Conservation (phyloP, 2,888 invertebrate species). For the Tetheella fluctuosa region DNA sequence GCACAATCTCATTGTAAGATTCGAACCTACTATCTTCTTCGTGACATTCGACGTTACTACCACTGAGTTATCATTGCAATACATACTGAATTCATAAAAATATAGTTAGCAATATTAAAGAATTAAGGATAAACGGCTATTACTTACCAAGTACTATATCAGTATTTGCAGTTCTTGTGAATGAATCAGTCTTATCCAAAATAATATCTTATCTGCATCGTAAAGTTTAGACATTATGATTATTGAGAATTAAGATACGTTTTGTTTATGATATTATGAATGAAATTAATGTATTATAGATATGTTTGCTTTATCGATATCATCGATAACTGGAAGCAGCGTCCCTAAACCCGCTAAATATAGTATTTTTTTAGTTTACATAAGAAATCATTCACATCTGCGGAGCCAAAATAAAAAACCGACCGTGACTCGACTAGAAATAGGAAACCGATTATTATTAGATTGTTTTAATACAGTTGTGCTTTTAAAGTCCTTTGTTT, state of each 20-base stretch:
- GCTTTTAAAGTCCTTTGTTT: slow-evolving; percentile 16
- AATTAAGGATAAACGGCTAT: too few relatives aligned
- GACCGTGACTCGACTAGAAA: slow-evolving; percentile 51
- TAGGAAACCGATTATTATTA: slow-evolving; percentile 34
- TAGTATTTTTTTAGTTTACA: slow-evolving; percentile 60
- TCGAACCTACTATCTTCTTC: too few relatives aligned
- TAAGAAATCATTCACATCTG: slow-evolving; percentile 58
- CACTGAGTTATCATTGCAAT: too few relatives aligned
- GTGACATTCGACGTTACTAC: too few relatives aligned
- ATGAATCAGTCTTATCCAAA: slow-evolving; percentile 3
- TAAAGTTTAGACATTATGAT: not conserved
- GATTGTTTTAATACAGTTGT: slow-evolving; percentile 27
- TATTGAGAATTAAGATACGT: not conserved
- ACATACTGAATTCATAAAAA: too few relatives aligned
- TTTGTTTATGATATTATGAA: not conserved
- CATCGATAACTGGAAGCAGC: slow-evolving; percentile 34
- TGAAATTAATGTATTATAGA: not conserved
- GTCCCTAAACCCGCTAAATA: slow-evolving; percentile 54
- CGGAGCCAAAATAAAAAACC: slow-evolving; percentile 49
- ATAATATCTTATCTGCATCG: not conserved
- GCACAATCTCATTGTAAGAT: too few relatives aligned
- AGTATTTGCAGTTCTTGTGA: too few relatives aligned
- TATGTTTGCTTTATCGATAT: slow-evolving; percentile 15
- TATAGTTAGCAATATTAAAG: too few relatives aligned
- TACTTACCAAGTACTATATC: too few relatives aligned